phyloP scores from a whole-genome alignment of 2,113 vertebrate species.

The Myocastor coypus region DNA sequence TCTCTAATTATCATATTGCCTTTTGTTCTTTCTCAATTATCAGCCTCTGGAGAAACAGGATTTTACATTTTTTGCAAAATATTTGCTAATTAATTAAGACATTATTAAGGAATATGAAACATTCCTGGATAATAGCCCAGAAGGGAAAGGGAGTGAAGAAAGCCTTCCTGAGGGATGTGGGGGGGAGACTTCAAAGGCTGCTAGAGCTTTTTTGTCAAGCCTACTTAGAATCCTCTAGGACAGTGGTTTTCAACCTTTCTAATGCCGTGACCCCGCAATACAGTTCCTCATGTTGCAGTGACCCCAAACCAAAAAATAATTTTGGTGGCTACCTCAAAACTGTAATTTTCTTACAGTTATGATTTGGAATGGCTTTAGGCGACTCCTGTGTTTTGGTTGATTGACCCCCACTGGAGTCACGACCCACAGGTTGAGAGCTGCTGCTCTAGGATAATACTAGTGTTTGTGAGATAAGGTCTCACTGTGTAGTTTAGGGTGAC shows the following conservation, averaged over 20 bases:
- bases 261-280: no score
- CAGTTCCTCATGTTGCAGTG: no score
- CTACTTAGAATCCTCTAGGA: not conserved
- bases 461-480: not conserved
- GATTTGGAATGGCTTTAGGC: no score
- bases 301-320: no score
- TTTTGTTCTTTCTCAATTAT: constrained; percentile 37
- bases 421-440: no score
- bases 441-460: not conserved
- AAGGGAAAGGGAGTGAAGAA: not conserved
- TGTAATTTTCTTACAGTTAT: no score
- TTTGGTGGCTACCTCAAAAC: no score
- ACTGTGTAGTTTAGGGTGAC: not conserved
- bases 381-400: no score
- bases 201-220: not conserved
- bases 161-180: not conserved
- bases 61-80: constrained; percentile 40
- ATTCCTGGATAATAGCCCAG: not conserved
- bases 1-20: not conserved
- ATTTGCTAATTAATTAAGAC: constrained; percentile 17
- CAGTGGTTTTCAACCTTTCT: no score
- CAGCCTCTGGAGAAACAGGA: constrained; percentile 12
- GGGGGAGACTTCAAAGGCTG: not conserved
- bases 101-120: not conserved
- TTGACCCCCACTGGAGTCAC: no score